Evolutionary conservation across 1,140 invertebrate species (phyloP).

Genomic region (Anagrus nilaparvatae): DNA sequence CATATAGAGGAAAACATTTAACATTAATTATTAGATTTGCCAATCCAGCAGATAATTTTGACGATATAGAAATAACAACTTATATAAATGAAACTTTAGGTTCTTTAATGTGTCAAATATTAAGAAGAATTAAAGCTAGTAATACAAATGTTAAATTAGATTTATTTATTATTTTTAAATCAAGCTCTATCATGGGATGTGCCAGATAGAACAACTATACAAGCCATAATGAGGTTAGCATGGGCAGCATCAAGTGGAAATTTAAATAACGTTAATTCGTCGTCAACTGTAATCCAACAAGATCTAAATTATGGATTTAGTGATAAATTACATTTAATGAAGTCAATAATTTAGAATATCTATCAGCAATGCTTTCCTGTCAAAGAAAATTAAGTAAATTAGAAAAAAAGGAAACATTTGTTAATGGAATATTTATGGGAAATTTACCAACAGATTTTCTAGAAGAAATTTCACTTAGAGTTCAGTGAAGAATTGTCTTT

Average conservation of each 20-base stretch:
- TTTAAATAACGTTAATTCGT: conserved; percentile 53
- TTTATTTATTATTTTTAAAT: conserved; percentile 80
- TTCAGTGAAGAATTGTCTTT: no score
- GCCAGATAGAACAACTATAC: conserved; percentile 56
- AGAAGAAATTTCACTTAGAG: no score
- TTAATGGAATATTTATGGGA: no score
- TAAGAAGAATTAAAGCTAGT: conserved; percentile 57
- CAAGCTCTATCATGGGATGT: conserved; percentile 55
- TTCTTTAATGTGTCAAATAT: conserved; percentile 64
- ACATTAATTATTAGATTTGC: conserved; percentile 80
- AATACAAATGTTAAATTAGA: conserved; percentile 75
- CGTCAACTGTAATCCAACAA: conserved; percentile 59
- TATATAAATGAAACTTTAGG: conserved; percentile 90
- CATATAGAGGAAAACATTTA: conserved; percentile 83
- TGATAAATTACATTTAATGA: no score
- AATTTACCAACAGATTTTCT: no score
- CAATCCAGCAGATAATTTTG: conserved; percentile 78
- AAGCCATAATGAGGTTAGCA: conserved; percentile 62
- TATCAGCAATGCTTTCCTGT: no score
- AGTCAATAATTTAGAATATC: no score
- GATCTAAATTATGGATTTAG: no score
- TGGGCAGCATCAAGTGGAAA: conserved; percentile 69
- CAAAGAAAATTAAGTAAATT: no score
- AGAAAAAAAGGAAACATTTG: no score
- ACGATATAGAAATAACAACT: conserved; percentile 86